Evolutionary conservation across 2,888 invertebrate species (phyloP).

Genomic region (Tenodera sinensis): DNA sequence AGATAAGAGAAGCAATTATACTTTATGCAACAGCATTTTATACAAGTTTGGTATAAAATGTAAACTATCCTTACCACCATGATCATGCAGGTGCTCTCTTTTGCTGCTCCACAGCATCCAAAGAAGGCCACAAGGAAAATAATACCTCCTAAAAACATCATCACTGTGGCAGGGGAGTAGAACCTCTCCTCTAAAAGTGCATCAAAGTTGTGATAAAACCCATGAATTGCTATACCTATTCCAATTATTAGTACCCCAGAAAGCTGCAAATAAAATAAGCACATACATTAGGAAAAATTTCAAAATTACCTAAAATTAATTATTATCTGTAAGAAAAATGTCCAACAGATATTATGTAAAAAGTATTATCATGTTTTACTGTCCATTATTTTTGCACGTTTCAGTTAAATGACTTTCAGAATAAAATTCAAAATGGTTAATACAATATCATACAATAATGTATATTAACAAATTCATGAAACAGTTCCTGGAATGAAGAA

Average conservation of each 20-base stretch:
- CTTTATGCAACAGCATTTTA: too few species aligned
- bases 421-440: too few species aligned
- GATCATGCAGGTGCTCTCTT: slow-evolving; percentile 66
- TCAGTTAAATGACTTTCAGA: too few species aligned
- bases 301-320: too few species aligned
- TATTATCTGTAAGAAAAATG: too few species aligned
- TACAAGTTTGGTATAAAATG: neutral
- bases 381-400: too few species aligned
- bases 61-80: slow-evolving; percentile 44
- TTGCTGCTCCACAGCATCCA: slow-evolving; percentile 79
- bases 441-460: too few species aligned
- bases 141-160: slow-evolving; percentile 69
- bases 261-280: slow-evolving; percentile 50
- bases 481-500: too few species aligned
- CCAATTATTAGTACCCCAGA: slow-evolving; percentile 65
- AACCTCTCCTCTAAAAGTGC: slow-evolving; percentile 58
- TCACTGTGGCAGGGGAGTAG: slow-evolving; percentile 70
- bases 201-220: slow-evolving; percentile 56
- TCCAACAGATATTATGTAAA: too few species aligned
- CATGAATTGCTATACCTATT: slow-evolving; percentile 59
- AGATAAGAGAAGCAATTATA: neutral
- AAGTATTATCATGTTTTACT: too few species aligned
- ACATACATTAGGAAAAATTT: neutral
- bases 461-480: too few species aligned
- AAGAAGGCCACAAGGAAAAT: slow-evolving; percentile 75